Percentiles rank a stretch among this genome's conserved stretches.
phyloP scores from a whole-genome alignment of 2,888 invertebrate species.

The Formica aserva region DNA sequence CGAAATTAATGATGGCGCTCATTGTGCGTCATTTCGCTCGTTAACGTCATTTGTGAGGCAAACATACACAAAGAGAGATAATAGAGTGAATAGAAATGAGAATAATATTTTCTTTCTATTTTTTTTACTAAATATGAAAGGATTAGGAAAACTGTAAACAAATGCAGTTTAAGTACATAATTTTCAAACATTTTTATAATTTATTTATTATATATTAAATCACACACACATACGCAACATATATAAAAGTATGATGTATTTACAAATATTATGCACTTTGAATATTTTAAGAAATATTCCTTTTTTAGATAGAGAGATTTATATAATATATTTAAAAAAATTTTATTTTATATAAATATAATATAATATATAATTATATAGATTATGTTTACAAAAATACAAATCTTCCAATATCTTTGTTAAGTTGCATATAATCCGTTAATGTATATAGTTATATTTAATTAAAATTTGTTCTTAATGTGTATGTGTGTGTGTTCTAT shows the following conservation, averaged over 20 bases:
- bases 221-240: not conserved
- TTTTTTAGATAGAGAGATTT: not conserved
- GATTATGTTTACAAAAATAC: not conserved
- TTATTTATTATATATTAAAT: slow-evolving; percentile 2
- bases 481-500: not conserved
- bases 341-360: not conserved
- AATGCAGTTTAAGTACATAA: not conserved
- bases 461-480: not conserved
- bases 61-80: slow-evolving; percentile 23
- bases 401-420: too few relatives aligned
- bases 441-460: not conserved
- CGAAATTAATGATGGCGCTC: slow-evolving; percentile 44
- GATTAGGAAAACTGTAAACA: not conserved
- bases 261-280: not conserved
- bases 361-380: not conserved
- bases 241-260: not conserved
- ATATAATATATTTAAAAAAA: not conserved
- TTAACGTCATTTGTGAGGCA: slow-evolving; percentile 30
- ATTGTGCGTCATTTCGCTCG: slow-evolving; percentile 14
- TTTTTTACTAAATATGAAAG: not conserved
- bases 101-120: not conserved
- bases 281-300: not conserved
- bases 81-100: not conserved
- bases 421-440: not conserved
- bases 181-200: not conserved